Evolutionary conservation across 1,140 invertebrate genomes (phyloP), one percentile per base, ranked within the genome.

Genomic region (Stegodyphus mimosarum): DNA sequence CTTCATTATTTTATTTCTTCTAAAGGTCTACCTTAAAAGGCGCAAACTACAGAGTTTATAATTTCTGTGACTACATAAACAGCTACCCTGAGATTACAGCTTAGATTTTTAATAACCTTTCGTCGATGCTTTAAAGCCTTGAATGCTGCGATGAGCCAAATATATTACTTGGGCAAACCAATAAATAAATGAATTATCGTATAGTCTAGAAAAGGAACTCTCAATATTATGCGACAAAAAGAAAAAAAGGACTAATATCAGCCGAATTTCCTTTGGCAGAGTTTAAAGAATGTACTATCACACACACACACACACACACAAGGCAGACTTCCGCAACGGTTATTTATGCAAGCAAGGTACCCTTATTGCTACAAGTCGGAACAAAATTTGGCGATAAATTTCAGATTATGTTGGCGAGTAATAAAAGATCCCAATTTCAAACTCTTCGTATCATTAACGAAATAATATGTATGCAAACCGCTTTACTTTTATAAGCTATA

Each of bases 361-460:
- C 70, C 70, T 83, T 83, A 83, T 83, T 83, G 80, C 80, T 74
- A 18, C 52, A 70, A 83, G 70, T 51, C 72, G 80, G 71, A 74
- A 74, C 80, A 83, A 83, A 83, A 66, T 81, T 83, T 83, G 80
- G 80, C 80, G 70, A 83, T 83, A 83, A 83, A 83, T 83, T 83
- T 73, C 51, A 67, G 80, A 74, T 74, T 83, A 73, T 74, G 70
- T 74, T 73, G 80, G 71, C 72, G 70, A 49, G 69, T 83, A 83
- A 83, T 83, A 71, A 83, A 83, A 83, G 80, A 72, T 83, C 63
- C 63, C 70, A 48, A 72, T 66, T 73, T 83, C 51, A 17, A 67
- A 74, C 49, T 74, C 63, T 60, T 64, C 71, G 67, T 83, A 74
- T 52, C 71, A 83, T 83, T 83, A 74, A 73, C 33, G 72, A 64